Base-by-base conservation (phyloP, 2,797 vertebrate genomes). In the Jordanella pulchra region DNA sequence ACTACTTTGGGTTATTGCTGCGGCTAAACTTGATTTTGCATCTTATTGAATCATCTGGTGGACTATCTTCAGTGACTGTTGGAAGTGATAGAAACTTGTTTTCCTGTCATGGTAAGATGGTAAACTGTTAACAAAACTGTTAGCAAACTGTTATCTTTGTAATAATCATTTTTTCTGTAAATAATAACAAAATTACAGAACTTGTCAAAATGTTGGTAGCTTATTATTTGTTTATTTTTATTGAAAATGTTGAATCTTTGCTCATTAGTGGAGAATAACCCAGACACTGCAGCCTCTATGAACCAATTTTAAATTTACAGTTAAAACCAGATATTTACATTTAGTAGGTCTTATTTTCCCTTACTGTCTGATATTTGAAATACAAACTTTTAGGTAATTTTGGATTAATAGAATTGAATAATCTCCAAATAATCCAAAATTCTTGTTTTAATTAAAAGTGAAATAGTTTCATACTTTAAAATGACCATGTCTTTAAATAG, bases 261-360 rank as follows among this genome's bases (percentile, higher is more conserved):
- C 73, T 58, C 25, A 65, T 71, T 75, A 78, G 73, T 58, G 14
- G 32, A 75, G 75, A 78, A 71, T 77, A 61, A 72, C 65, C n/a
- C 25, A 47, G 11, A 60, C 53, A 69, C 54, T 66, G 55, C 35
- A 32, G 53, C 55, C 17, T 71, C 60, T 74, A 67, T 55, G 25
- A 86, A 48, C 60, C 18, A 2, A 30, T 61, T 73, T 55, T 73
- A 82, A 83, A 88, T 66, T 67, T 51, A 70, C 64, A 65, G 32
- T 61, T 6, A 39, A 35, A n/a, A 35, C 4, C 35, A 39, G 6
- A 12, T 56, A 11, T 25, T 63, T n/a, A 39, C 53, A 55, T 28
- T 5, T 17, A 48, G 15, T 48, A n/a, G 4, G 18, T 5, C 47
- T 27, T 55, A 28, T 55, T 55, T 55, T 55, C 13, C 54, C 17